Percentiles rank a stretch among this genome's conserved stretches.
Evolutionary conservation across 92 coral and sea anemone genomes (phyloP).

Genomic region (Heteractis magnifica): DNA sequence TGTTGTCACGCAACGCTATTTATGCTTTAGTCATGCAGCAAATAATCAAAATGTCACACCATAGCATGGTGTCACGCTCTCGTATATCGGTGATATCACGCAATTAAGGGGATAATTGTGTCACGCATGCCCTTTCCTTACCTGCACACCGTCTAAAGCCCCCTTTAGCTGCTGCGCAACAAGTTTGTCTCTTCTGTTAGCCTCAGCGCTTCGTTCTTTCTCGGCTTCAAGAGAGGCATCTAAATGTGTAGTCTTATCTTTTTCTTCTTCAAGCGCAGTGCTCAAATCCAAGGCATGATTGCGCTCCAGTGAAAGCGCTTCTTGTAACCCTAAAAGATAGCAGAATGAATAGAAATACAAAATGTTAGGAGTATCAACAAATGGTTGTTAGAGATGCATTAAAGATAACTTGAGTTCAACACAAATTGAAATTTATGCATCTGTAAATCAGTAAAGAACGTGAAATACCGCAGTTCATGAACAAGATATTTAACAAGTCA

Average conservation of each 20-base stretch:
- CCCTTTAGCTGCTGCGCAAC: conserved; percentile 83
- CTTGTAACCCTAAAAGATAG: conserved; percentile 66
- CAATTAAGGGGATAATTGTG: not conserved
- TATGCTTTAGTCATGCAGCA: not conserved
- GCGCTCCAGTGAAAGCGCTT: conserved; percentile 77
- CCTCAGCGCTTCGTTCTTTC: conserved; percentile 48
- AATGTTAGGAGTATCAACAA: too few relatives aligned
- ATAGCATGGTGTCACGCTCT: not conserved
- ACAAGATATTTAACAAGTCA: too few relatives aligned
- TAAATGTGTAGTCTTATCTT: conserved; percentile 53
- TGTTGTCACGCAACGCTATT: too few relatives aligned
- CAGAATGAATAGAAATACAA: too few relatives aligned
- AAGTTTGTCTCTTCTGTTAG: conserved; percentile 53
- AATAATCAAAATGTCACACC: not conserved
- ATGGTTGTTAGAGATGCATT: too few relatives aligned
- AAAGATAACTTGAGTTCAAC: too few relatives aligned
- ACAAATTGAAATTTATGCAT: too few relatives aligned
- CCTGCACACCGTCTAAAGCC: conserved; percentile 95
- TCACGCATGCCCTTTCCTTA: conserved; percentile 18
- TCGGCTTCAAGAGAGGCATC: conserved; percentile 69
- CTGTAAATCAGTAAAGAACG: too few relatives aligned
- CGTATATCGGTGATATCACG: too few relatives aligned
- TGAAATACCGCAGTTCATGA: too few relatives aligned
- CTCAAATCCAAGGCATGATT: conserved; percentile 73
- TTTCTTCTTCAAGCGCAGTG: conserved; percentile 82